Base-by-base conservation (phyloP, 2,797 vertebrate genomes). In the Fratercula arctica region DNA sequence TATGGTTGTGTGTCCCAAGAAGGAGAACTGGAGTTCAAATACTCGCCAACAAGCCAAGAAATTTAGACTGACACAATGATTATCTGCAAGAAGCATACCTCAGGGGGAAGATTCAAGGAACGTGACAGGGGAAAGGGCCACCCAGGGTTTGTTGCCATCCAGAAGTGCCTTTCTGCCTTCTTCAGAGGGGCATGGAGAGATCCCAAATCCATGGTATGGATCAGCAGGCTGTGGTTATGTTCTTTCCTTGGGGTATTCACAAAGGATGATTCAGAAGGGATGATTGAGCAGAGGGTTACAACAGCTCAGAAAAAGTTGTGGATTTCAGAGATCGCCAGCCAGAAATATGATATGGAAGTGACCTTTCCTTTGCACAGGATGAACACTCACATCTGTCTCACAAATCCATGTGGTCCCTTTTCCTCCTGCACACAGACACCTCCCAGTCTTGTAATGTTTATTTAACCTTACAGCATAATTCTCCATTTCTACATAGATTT, bases 331-430 rank as follows among this genome's bases (percentile, higher is more conserved):
- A 35, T 43, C 70, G 13, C 41, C 53, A 81, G 29, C 2, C 54
- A 74, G 39, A 89, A 33, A 4, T 61, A 37, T 33, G n/a, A 33
- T 11, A 70, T 18, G 13, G 43, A 81, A 90, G 28, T 31, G 59
- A 66, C 43, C 10, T 20, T 64, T 64, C 66, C 25, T 61, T 68
- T 66, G 45, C n/a, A 57, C 3, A n/a, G 21, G 50, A 2, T n/a
- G 33, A 70, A 46, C 8, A 8, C 19, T 68, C 63, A 59, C 6
- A 11, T 37, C 51, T 67, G 2, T 31, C 50, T n/a, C 16, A 39
- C 0, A 0, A 19, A 21, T 18, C 63, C 17, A 15, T 10, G 5
- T 1, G 2, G 13, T 46, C 7, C 11, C 37, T 45, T 87, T 78
- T 51, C 37, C 31, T 43, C 18, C 45, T 82, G 20, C 54, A 61